Conservation (phyloP, 2,113 vertebrate species). For the Hipposideros armiger region DNA sequence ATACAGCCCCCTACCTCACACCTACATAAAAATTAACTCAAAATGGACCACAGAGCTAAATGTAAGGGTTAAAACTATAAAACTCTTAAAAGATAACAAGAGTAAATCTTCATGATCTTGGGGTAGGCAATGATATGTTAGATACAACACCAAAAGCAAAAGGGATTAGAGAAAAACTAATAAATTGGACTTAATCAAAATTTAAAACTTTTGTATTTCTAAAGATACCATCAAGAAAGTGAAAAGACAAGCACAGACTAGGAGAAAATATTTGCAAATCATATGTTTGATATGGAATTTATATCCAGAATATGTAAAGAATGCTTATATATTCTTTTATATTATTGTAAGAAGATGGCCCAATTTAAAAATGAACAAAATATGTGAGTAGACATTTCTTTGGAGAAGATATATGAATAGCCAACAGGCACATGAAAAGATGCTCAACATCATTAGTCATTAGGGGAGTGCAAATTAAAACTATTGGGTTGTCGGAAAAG, state of each 20-base stretch:
- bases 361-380: background rate
- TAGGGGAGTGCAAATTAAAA: background rate
- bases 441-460: background rate
- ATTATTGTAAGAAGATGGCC: background rate
- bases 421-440: background rate
- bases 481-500: too few relatives aligned
- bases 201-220: background rate
- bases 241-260: background rate
- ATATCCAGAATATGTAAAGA: background rate
- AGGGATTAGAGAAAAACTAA: background rate
- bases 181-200: background rate
- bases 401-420: background rate
- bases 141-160: background rate
- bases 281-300: background rate
- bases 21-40: background rate
- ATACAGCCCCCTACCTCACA: background rate
- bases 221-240: background rate
- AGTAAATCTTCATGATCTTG: slow-evolving; percentile 10
- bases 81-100: background rate
- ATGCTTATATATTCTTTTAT: background rate
- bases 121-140: background rate
- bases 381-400: background rate
- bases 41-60: background rate
- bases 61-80: background rate
- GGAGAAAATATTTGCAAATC: background rate